Percentiles rank a stretch among this genome's conserved stretches.
phyloP scores from a whole-genome alignment of 92 coral and sea anemone species.

The Porites lobata region DNA sequence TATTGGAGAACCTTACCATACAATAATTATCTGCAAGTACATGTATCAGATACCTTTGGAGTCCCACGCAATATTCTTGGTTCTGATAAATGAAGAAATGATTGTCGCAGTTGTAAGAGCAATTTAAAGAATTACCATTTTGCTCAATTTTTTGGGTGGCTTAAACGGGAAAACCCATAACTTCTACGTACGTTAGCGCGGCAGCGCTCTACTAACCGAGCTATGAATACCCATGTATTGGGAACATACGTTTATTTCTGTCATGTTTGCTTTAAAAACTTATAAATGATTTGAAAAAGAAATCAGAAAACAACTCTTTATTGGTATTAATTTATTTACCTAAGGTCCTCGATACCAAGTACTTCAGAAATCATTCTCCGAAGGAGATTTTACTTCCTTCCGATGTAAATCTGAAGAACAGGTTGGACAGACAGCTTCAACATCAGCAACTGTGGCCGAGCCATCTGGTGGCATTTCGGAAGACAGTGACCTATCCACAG shows the following conservation, averaged over 20 bases:
- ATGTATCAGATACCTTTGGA: constrained; percentile 7
- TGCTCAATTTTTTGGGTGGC: too few relatives aligned
- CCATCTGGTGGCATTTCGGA: constrained; percentile 18
- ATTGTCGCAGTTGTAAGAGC: not conserved
- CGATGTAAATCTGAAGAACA: not conserved
- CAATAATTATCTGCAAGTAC: constrained; percentile 21
- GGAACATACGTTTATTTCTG: not conserved
- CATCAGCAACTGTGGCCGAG: constrained; percentile 36
- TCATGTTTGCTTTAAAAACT: constrained; percentile 8
- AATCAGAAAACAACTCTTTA: too few relatives aligned
- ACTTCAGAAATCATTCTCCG: too few relatives aligned
- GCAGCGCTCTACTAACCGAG: too few relatives aligned
- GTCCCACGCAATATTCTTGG: not conserved
- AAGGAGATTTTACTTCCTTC: too few relatives aligned
- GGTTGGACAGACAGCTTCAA: constrained; percentile 14
- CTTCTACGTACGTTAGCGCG: too few relatives aligned
- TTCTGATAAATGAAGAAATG: constrained; percentile 19
- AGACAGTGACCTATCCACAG: constrained; percentile 18
- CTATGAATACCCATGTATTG: too few relatives aligned
- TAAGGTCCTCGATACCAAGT: too few relatives aligned
- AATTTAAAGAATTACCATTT: too few relatives aligned
- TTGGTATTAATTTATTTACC: too few relatives aligned
- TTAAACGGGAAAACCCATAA: too few relatives aligned
- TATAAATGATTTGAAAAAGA: not conserved
- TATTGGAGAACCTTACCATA: constrained; percentile 21